Evolutionary conservation across 2,888 invertebrate genomes (phyloP), one percentile per base, ranked within the genome.

Genomic region (Arrhopalites spinosus): DNA sequence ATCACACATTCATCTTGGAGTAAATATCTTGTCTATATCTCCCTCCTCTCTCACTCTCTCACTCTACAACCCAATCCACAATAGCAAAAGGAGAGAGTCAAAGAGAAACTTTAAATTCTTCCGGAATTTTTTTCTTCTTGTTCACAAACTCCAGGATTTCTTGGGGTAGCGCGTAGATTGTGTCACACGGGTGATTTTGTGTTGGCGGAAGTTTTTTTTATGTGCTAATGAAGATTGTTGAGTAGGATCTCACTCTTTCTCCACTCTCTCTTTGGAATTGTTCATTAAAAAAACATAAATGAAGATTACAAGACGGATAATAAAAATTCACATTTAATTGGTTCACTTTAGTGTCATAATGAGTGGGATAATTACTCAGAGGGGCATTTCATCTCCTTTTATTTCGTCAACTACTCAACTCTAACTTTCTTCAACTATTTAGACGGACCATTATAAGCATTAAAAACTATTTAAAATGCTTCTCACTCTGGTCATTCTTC

Each of bases 401-500:
- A n/a, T 1, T 23, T 53, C n/a, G n/a, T 20, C 53, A 53, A 53
- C 53, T 53, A 53, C 23, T 8, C 56, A 56, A 56, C 7, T 56
- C 3, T 7, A 25, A 17, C 29, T 15, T 27, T 17, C 63, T 27
- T 7, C 63, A 15, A 30, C 63, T n/a, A 63, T 5, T 20, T 17
- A 23, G 7, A 20, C 29, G 27, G 43, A 67, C n/a, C 1, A 43
- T n/a, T 8, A 3, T 27, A 64, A 7, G 8, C 11, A 64, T 11
- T n/a, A n/a, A n/a, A n/a, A n/a, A n/a, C n/a, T n/a, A n/a, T n/a
- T n/a, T n/a, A 63, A 27, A 73, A 64, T 64, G 66, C 30, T 30
- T 30, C 56, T 68, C 47, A 50, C 25, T 25, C 56, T 56, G 47
- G 70, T 56, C 29, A 25, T 50, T n/a, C n/a, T n/a, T 29, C 30